Base-by-base conservation (phyloP, 2,888 invertebrate species). In the Oscheius onirici region DNA sequence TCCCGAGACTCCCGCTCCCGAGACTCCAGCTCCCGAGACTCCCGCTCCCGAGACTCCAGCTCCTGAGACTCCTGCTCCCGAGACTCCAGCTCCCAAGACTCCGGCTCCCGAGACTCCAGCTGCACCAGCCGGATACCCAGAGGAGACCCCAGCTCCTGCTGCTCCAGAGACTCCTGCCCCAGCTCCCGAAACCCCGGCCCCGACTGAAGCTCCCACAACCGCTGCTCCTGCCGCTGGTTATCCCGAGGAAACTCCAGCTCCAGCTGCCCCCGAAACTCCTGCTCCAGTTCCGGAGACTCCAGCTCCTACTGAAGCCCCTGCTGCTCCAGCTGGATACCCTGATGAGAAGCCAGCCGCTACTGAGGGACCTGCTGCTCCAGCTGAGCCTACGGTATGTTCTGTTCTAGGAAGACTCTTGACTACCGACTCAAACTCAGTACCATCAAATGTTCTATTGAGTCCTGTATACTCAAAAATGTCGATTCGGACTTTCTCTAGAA, bases 331-430 rank as follows among this genome's bases (percentile, higher is more conserved):
- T 28, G 57, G 40, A n/a, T n/a, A n/a, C n/a, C n/a, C n/a, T n/a
- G n/a, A n/a, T n/a, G n/a, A n/a, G n/a, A n/a, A n/a, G 20, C 57
- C 22, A 20, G 5, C 57, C 11, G 57, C n/a, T 28, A 20, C 20
- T 41, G 17, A 58, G 58, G 43, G 17, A 44, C 44, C 60, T 10
- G 17, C 63, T 49, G 17, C 49, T 40, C 58, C 58, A 24, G 63
- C 34, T 49, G 63, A 63, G 15, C 11, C n/a, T n/a, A n/a, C n/a
- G n/a, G n/a, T n/a, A n/a, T n/a, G n/a, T n/a, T n/a, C n/a, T n/a
- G n/a, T n/a, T n/a, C n/a, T n/a, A n/a, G n/a, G n/a, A n/a, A n/a
- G n/a, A n/a, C n/a, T n/a, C n/a, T n/a, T n/a, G n/a, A n/a, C n/a
- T n/a, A n/a, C n/a, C n/a, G n/a, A n/a, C n/a, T n/a, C n/a, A n/a